A percentile compares a stretch with the other conserved stretches of the same genome.
Evolutionary conservation across 2,888 invertebrate species (phyloP).

Genomic region (Germaria angustata): DNA sequence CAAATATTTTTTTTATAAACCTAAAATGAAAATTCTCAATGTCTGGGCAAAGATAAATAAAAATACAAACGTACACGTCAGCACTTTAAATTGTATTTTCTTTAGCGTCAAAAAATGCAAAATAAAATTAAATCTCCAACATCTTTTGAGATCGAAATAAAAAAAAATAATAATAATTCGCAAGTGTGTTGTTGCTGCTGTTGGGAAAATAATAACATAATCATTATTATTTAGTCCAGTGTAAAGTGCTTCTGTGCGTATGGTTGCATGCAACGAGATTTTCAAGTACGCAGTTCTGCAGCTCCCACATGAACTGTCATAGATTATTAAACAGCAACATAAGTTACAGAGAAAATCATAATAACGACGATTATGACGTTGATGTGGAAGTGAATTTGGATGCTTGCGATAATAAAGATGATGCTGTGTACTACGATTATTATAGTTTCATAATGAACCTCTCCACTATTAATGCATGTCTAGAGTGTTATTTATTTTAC

Average conservation of each 20-base stretch:
- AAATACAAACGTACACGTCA: slow-evolving; percentile 16
- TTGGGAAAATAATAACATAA: slow-evolving; percentile 11
- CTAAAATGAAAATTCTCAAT: slow-evolving; percentile 22
- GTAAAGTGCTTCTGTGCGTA: slow-evolving; percentile 51
- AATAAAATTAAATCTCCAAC: slow-evolving; percentile 38
- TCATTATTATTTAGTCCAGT: slow-evolving; percentile 47
- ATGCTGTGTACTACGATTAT: slow-evolving; percentile 32
- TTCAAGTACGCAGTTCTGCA: slow-evolving; percentile 50
- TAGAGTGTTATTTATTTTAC: neutral
- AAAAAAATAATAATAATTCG: neutral
- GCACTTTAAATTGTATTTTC: slow-evolving; percentile 22
- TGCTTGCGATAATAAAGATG: slow-evolving; percentile 36
- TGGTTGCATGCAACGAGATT: slow-evolving; percentile 43
- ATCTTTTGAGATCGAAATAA: slow-evolving; percentile 31
- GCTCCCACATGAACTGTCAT: slow-evolving; percentile 39
- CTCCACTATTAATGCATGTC: neutral
- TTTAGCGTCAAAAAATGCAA: neutral
- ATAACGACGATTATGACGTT: slow-evolving; percentile 21
- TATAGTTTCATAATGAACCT: slow-evolving; percentile 57
- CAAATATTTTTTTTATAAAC: neutral
- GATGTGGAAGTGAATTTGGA: slow-evolving; percentile 35
- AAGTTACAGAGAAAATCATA: slow-evolving; percentile 23
- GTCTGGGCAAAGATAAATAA: slow-evolving; percentile 20
- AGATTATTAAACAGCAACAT: slow-evolving; percentile 56
- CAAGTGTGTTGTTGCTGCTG: neutral